Percentiles rank a stretch among this genome's conserved stretches.
Conservation (phyloP, 92 coral and sea anemone genomes). For the Zoanthus sociatus region DNA sequence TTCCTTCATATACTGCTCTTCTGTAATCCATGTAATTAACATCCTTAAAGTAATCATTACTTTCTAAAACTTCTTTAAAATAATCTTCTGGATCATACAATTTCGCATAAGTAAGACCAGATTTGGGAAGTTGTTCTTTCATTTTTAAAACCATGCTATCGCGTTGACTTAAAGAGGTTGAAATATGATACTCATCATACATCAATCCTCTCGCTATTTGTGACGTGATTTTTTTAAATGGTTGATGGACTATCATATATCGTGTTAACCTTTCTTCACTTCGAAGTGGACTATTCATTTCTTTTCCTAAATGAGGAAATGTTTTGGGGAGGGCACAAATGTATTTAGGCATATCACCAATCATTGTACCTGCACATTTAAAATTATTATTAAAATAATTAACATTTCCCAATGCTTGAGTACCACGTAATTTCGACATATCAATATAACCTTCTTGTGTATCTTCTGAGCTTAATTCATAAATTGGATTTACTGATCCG, state of each 20-base stretch:
- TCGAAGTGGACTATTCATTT: constrained; percentile 3
- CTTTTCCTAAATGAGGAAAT: not conserved
- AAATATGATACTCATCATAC: not conserved
- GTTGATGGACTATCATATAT: not conserved
- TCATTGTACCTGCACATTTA: not conserved
- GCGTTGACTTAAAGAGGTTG: not conserved
- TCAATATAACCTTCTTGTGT: not conserved
- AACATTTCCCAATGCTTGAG: not conserved
- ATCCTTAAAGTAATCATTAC: not conserved
- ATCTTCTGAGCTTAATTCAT: not conserved
- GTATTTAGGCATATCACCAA: not conserved
- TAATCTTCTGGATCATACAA: constrained; percentile 9
- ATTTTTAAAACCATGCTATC: not conserved
- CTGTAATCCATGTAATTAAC: constrained; percentile 1
- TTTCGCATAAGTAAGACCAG: not conserved
- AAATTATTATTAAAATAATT: too few species aligned
- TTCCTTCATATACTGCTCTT: not conserved
- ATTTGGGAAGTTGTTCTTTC: not conserved
- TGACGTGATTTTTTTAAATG: not conserved
- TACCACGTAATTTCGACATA: not conserved
- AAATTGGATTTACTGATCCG: not conserved
- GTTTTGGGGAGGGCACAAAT: not conserved
- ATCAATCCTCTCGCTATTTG: constrained; percentile 4
- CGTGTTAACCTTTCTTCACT: constrained; percentile 8
- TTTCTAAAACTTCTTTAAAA: not conserved